phyloP scores from a whole-genome alignment of 1,140 invertebrate species.

The Gryllus bimaculatus region DNA sequence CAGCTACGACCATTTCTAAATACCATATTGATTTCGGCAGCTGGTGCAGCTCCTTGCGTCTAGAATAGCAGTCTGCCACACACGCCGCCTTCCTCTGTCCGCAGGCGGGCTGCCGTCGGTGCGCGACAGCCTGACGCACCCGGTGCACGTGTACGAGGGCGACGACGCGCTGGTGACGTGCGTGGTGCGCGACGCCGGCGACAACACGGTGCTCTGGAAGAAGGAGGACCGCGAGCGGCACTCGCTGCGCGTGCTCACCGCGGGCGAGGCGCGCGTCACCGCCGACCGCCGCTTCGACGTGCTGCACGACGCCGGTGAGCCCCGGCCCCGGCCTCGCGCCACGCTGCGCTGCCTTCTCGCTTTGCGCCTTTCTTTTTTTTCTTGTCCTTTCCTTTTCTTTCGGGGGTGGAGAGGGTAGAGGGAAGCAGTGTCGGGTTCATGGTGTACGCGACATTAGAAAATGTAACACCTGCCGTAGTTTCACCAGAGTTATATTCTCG shows the following conservation, averaged over 20 bases:
- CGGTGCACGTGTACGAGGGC: constrained; percentile 46
- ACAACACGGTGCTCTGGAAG: constrained; percentile 60
- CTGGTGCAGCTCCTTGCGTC: too few species aligned
- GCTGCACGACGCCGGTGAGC: constrained; percentile 58
- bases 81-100: too few species aligned
- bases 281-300: constrained; percentile 57
- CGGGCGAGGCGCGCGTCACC: constrained; percentile 58
- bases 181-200: constrained; percentile 55
- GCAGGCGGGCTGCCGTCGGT: constrained; percentile 22
- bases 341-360: background rate
- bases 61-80: too few species aligned
- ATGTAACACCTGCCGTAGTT: too few species aligned
- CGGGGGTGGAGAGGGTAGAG: too few species aligned
- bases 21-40: too few species aligned
- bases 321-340: background rate
- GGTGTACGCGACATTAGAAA: too few species aligned
- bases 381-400: too few species aligned
- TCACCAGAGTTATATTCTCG: too few species aligned
- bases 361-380: too few species aligned
- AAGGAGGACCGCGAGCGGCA: constrained; percentile 49
- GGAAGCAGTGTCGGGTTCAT: too few species aligned
- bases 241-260: constrained; percentile 51
- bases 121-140: constrained; percentile 27
- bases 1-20: too few species aligned
- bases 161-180: constrained; percentile 67